phyloP scores from a whole-genome alignment of 2,888 invertebrate genomes.

The Epsilonema sp. region DNA sequence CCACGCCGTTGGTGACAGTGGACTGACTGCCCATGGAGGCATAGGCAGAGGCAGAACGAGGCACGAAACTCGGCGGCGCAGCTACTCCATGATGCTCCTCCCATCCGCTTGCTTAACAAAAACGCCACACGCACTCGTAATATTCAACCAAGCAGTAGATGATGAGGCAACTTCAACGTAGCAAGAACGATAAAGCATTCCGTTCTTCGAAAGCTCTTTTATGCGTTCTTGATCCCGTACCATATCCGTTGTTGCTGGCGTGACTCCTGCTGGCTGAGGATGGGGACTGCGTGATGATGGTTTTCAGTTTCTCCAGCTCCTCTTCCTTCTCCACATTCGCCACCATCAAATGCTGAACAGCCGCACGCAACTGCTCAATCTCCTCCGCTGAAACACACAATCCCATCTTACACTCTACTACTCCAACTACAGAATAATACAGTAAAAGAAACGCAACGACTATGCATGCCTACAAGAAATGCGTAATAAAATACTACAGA shows the following conservation, averaged over 20 bases:
- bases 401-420: too few species aligned
- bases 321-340: constrained; percentile 35
- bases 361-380: constrained; percentile 34
- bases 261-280: too few species aligned
- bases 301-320: not conserved
- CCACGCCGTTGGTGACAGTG: constrained; percentile 6
- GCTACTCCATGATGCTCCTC: constrained; percentile 1
- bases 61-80: too few species aligned
- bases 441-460: too few species aligned
- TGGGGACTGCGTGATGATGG: not conserved
- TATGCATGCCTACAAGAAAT: too few species aligned
- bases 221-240: constrained; percentile 2
- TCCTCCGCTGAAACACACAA: constrained; percentile 34
- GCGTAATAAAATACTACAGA: too few species aligned
- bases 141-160: too few species aligned
- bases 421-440: too few species aligned
- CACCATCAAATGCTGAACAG: constrained; percentile 34
- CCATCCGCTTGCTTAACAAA: not conserved
- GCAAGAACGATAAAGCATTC: too few species aligned
- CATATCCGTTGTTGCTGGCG: not conserved
- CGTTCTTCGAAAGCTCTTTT: too few species aligned
- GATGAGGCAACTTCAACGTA: too few species aligned
- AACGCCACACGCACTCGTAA: too few species aligned
- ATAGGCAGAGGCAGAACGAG: constrained; percentile 1
- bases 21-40: not conserved